A percentile compares a stretch with the other conserved stretches of the same genome.
phyloP scores from a whole-genome alignment of 92 coral and sea anemone genomes.

The Porites divaricata region DNA sequence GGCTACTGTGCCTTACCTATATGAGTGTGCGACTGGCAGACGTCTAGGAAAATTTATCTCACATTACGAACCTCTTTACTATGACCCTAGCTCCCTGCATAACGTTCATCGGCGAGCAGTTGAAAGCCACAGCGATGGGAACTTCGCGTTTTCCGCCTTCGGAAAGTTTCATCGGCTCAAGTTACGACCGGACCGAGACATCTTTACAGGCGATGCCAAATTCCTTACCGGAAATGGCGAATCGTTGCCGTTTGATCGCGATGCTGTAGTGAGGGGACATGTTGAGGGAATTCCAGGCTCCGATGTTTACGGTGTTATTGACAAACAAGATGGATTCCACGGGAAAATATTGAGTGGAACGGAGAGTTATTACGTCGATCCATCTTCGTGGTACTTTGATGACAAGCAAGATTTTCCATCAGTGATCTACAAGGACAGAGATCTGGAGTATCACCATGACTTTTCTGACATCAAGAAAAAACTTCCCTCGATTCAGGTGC shows the following conservation, averaged over 20 bases:
- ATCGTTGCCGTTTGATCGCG: slow-evolving; percentile 73
- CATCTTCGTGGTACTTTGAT: slow-evolving; percentile 80
- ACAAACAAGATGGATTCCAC: slow-evolving; percentile 81
- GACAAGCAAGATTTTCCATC: slow-evolving; percentile 83
- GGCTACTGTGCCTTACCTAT: slow-evolving; percentile 30
- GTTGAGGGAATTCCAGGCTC: slow-evolving; percentile 87
- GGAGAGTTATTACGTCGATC: slow-evolving; percentile 86
- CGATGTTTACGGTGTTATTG: slow-evolving; percentile 82
- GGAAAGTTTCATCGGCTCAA: slow-evolving; percentile 71
- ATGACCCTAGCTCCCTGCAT: slow-evolving; percentile 67
- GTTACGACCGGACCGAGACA: slow-evolving; percentile 70
- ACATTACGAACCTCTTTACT: slow-evolving; percentile 78
- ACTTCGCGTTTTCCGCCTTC: slow-evolving; percentile 79
- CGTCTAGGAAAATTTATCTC: slow-evolving; percentile 74
- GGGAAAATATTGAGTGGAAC: slow-evolving; percentile 84
- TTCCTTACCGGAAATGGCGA: slow-evolving; percentile 81
- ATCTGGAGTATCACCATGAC: slow-evolving; percentile 71
- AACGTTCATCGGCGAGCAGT: slow-evolving; percentile 74
- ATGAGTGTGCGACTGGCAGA: slow-evolving; percentile 31
- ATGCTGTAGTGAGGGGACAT: slow-evolving; percentile 77
- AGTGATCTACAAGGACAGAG: slow-evolving; percentile 86
- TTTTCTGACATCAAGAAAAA: slow-evolving; percentile 62
- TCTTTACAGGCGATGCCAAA: slow-evolving; percentile 83
- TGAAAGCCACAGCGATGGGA: slow-evolving; percentile 51
- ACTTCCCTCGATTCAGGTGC: slow-evolving; percentile 42